Percentiles rank a stretch among this genome's conserved stretches.
Conservation (phyloP, 2,888 invertebrate species). For the Halocaridina rubra region DNA sequence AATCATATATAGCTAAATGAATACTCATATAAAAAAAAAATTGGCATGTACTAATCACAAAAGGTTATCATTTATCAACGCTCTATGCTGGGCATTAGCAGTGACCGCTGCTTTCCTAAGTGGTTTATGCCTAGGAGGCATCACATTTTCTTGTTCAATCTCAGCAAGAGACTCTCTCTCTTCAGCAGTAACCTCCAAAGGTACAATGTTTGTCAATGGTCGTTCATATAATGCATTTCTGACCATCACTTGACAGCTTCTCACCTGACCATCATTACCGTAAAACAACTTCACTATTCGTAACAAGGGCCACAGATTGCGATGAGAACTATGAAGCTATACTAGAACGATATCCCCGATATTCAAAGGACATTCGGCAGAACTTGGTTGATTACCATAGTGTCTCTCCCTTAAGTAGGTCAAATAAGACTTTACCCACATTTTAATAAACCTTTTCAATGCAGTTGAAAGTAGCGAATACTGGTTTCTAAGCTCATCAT, state of each 20-base stretch:
- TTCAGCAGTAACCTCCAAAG: neutral
- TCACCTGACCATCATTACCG: too few species aligned
- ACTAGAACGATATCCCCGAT: neutral
- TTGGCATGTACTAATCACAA: too few species aligned
- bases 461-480: neutral
- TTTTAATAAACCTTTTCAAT: neutral
- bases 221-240: neutral
- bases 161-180: neutral
- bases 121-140: neutral
- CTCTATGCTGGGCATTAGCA: neutral
- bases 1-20: too few species aligned
- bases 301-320: neutral
- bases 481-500: neutral
- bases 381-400: neutral
- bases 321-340: neutral
- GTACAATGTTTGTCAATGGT: neutral
- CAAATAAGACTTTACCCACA: neutral
- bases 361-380: neutral
- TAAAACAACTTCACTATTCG: neutral
- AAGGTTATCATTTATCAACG: neutral
- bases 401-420: neutral
- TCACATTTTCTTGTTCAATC: neutral
- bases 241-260: too few species aligned
- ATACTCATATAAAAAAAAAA: too few species aligned
- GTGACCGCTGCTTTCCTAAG: neutral